phyloP scores from a whole-genome alignment of 2,113 vertebrate species.

The Callithrix jacchus region DNA sequence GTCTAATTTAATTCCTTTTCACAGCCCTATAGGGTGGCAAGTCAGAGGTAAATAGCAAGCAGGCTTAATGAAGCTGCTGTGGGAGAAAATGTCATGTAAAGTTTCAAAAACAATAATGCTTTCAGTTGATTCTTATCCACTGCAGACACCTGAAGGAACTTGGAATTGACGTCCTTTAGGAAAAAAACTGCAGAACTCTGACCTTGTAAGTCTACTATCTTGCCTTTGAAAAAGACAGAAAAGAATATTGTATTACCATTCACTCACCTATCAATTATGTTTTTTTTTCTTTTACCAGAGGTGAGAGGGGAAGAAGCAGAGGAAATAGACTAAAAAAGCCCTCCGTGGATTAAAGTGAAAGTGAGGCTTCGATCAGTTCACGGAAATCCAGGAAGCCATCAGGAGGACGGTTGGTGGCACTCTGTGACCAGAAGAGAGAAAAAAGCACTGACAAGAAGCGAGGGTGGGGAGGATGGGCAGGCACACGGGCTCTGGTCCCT shows the following conservation, averaged over 20 bases:
- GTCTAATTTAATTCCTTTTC: conserved; percentile 34
- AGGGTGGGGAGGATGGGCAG: fast-evolving
- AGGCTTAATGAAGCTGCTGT: conserved; percentile 49
- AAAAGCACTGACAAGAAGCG: not conserved
- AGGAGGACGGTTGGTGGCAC: not conserved
- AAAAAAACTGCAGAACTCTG: conserved; percentile 50
- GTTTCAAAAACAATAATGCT: conserved; percentile 64
- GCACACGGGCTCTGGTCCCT: not conserved
- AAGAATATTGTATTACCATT: conserved; percentile 63
- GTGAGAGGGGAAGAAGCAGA: conserved; percentile 37
- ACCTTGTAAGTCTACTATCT: conserved; percentile 62
- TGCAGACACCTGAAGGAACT: conserved; percentile 33
- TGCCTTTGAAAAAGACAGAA: conserved; percentile 75
- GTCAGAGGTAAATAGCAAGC: conserved; percentile 42
- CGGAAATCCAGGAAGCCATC: conserved; percentile 16
- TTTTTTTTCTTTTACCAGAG: conserved; percentile 46
- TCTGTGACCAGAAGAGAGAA: not conserved
- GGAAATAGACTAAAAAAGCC: not conserved
- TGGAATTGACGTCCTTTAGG: conserved; percentile 65
- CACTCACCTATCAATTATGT: conserved; percentile 2
- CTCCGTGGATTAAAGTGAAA: conserved; percentile 54
- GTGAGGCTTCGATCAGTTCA: conserved; percentile 48
- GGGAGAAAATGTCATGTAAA: conserved; percentile 8
- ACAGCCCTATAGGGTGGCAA: not conserved
- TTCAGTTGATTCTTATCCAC: conserved; percentile 48